Percentiles rank a stretch among this genome's conserved stretches.
phyloP scores from a whole-genome alignment of 2,888 invertebrate genomes.

The Drosophila nigricruria region DNA sequence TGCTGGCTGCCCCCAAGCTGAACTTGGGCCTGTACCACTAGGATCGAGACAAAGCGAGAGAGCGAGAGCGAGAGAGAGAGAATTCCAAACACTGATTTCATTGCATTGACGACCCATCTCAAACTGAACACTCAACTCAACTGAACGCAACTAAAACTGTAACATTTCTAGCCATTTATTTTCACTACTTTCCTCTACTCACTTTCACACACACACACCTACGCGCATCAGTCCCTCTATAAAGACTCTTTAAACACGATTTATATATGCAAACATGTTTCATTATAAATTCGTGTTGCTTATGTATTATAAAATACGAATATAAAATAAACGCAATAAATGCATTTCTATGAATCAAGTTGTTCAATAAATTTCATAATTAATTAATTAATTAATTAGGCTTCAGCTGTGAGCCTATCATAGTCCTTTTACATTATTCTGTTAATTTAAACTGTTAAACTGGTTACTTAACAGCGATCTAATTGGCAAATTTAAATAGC shows the following conservation, averaged over 20 bases:
- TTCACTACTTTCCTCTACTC: slow-evolving; percentile 26
- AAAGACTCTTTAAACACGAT: slow-evolving; percentile 48
- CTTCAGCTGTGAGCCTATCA: background rate
- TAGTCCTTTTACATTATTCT: background rate
- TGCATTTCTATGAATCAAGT: slow-evolving; percentile 63
- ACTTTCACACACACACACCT: slow-evolving; percentile 19
- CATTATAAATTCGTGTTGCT: slow-evolving; percentile 28
- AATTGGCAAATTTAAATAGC: background rate
- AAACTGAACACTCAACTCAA: slow-evolving; percentile 43
- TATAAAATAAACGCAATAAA: slow-evolving; percentile 71
- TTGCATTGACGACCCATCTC: slow-evolving; percentile 67
- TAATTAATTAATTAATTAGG: background rate
- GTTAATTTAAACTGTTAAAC: background rate
- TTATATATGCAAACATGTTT: slow-evolving; percentile 18
- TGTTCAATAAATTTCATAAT: too few species aligned
- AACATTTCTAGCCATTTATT: slow-evolving; percentile 21
- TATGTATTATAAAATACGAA: slow-evolving; percentile 61
- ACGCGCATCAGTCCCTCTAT: slow-evolving; percentile 39
- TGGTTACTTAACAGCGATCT: background rate
- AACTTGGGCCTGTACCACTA: slow-evolving; percentile 64
- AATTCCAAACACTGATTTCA: slow-evolving; percentile 72
- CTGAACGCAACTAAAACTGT: slow-evolving; percentile 30
- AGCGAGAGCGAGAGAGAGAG: slow-evolving; percentile 39
- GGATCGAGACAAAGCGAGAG: background rate
- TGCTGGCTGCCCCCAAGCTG: slow-evolving; percentile 65